These are phyloP conservation scores for Griposia aprilina DNA, from an alignment of 2,888 invertebrate species.

Conservation along the genomic window DNA sequence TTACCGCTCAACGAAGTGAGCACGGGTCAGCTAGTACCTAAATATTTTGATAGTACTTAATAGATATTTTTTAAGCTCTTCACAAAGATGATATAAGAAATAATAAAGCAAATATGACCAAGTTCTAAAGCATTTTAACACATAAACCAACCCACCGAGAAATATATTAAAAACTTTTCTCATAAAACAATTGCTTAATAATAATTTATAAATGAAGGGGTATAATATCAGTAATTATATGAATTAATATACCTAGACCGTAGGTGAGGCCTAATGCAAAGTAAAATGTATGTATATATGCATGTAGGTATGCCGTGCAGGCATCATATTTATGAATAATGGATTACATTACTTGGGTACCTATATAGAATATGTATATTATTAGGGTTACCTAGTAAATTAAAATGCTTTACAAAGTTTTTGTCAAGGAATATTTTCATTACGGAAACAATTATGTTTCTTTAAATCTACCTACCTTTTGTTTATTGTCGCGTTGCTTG, in stretches of 20 bases:
- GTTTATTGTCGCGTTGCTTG: neutral
- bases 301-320: constrained; percentile 32
- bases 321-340: constrained; percentile 56
- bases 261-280: constrained; percentile 33
- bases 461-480: neutral
- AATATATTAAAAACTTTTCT: constrained; percentile 23
- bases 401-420: constrained; percentile 6
- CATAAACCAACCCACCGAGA: neutral
- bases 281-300: constrained; percentile 30
- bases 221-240: constrained; percentile 30
- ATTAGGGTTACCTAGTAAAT: constrained; percentile 14
- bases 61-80: neutral
- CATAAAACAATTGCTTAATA: constrained; percentile 11
- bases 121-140: neutral
- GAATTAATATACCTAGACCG: constrained; percentile 29
- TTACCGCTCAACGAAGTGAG: too few relatives aligned
- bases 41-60: neutral
- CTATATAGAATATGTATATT: constrained; percentile 8
- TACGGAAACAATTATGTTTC: neutral
- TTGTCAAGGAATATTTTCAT: neutral
- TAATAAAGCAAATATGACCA: too few relatives aligned
- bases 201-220: constrained; percentile 9
- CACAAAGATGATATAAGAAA: neutral
- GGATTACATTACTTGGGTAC: constrained; percentile 27
- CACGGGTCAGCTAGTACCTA: too few relatives aligned